Conservation (phyloP, 2,797 vertebrate species). For the Chromobotia macracanthus region DNA sequence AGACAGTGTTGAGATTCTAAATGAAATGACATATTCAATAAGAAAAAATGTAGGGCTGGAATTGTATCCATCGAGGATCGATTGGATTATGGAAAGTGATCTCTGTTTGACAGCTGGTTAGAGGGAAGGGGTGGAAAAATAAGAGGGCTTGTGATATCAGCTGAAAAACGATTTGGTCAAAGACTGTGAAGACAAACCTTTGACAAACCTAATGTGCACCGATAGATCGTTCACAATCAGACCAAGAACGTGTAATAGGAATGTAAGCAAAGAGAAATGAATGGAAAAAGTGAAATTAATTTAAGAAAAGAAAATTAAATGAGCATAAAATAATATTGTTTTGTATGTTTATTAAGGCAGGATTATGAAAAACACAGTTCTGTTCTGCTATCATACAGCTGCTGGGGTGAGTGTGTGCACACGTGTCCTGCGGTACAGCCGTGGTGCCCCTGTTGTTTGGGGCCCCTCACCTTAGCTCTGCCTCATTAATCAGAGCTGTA, state of each 20-base stretch:
- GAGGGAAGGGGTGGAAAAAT: no score
- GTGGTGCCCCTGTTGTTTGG: constrained; percentile 33
- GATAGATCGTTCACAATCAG: background rate
- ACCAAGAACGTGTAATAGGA: background rate
- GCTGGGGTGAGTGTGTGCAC: constrained; percentile 20
- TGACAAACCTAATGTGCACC: background rate
- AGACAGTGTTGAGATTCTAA: background rate
- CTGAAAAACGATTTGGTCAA: background rate
- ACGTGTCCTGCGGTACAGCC: constrained; percentile 13
- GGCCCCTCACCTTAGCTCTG: constrained; percentile 52
- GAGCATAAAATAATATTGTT: background rate
- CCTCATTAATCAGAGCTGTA: constrained; percentile 58
- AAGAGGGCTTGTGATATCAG: no score
- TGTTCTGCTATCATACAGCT: background rate
- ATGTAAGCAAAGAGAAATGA: no score
- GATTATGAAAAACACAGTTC: background rate
- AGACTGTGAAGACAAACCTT: background rate
- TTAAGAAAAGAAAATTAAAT: background rate
- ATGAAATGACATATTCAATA: no score
- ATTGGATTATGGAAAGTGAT: no score
- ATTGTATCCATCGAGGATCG: background rate
- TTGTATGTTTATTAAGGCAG: background rate
- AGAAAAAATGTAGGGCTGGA: background rate
- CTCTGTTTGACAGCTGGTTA: background rate
- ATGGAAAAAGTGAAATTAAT: background rate